Percentiles rank a stretch among this genome's conserved stretches.
phyloP scores from a whole-genome alignment of 2,113 vertebrate species.

The Oreochromis niloticus region DNA sequence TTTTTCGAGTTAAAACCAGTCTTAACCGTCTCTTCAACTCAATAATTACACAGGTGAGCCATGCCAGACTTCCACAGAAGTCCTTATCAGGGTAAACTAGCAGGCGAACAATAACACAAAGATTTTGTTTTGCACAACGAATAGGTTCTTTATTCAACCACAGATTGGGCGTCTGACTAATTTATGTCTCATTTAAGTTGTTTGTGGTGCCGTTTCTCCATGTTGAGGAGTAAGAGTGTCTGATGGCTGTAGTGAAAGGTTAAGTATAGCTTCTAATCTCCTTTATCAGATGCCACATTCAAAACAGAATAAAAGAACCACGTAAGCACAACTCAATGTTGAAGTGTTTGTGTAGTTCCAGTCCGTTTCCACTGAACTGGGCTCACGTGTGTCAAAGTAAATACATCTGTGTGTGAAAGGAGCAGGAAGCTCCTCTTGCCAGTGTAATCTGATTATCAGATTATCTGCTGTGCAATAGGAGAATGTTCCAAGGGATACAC shows the following conservation, averaged over 20 bases:
- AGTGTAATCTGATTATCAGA: conserved; percentile 59
- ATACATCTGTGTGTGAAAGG: conserved; percentile 5
- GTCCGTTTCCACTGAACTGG: not conserved
- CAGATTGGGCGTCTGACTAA: not conserved
- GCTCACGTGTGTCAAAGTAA: not conserved
- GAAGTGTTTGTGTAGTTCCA: not conserved
- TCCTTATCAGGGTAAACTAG: not conserved
- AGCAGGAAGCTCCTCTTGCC: conserved; percentile 15
- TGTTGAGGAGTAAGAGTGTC: conserved; percentile 1
- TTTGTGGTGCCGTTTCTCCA: not conserved
- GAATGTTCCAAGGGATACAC: not conserved
- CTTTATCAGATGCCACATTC: not conserved
- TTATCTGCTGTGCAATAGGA: conserved; percentile 26
- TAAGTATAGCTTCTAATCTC: not conserved
- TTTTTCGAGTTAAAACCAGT: not conserved
- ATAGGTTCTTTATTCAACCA: not conserved
- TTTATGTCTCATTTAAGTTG: not conserved
- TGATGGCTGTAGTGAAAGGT: conserved; percentile 4
- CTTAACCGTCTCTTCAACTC: not conserved
- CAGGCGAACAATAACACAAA: not conserved
- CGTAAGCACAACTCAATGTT: not conserved
- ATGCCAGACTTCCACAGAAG: not conserved
- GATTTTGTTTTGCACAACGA: not conserved
- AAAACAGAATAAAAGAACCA: not conserved
- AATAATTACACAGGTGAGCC: not conserved